Conservation (phyloP, 2,888 invertebrate genomes). For the Eurois occulta region DNA sequence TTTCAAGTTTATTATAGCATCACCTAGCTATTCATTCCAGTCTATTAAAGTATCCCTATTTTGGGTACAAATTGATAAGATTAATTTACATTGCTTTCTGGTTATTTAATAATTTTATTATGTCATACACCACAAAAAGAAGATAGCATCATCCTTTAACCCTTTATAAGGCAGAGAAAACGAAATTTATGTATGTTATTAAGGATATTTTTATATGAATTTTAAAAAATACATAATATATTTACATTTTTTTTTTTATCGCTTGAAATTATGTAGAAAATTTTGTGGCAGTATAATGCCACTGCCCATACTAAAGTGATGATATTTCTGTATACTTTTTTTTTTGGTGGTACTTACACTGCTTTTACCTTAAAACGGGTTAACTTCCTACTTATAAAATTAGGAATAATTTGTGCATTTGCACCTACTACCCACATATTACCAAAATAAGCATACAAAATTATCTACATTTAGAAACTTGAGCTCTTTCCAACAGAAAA, state of each 20-base stretch:
- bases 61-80: conserved; percentile 7
- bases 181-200: too few relatives aligned
- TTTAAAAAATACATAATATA: too few relatives aligned
- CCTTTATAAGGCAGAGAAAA: too few relatives aligned
- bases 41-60: conserved; percentile 2
- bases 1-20: not conserved
- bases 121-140: not conserved
- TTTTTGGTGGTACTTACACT: too few relatives aligned
- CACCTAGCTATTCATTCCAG: not conserved
- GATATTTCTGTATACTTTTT: too few relatives aligned
- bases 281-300: too few relatives aligned
- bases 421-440: conserved; percentile 24
- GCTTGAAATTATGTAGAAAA: too few relatives aligned
- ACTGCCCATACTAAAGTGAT: too few relatives aligned
- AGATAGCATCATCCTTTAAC: not conserved
- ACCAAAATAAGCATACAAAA: conserved; percentile 13
- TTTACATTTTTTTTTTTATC: too few relatives aligned
- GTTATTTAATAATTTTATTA: not conserved
- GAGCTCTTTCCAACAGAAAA: conserved; percentile 28
- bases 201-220: too few relatives aligned
- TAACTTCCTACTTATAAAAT: not conserved
- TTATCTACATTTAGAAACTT: conserved; percentile 35
- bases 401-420: not conserved
- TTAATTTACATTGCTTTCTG: not conserved
- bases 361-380: too few relatives aligned